Evolutionary conservation across 2,888 invertebrate genomes (phyloP).

Genomic region (Eupithecia subfuscata): DNA sequence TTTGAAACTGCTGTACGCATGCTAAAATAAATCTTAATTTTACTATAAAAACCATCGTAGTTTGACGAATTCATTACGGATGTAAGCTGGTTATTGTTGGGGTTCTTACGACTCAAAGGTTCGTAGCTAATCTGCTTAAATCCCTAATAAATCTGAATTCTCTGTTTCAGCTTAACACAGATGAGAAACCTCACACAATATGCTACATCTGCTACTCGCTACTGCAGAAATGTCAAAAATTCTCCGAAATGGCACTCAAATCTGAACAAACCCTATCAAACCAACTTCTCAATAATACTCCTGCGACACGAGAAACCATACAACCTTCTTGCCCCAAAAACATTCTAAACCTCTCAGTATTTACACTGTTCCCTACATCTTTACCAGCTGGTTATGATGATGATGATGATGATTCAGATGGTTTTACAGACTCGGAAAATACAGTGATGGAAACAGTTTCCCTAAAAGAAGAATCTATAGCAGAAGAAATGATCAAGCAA

Average conservation of each 20-base stretch:
- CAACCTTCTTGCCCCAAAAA: neutral
- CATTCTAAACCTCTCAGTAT: neutral
- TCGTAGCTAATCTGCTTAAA: no score
- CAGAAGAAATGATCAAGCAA: constrained; percentile 4
- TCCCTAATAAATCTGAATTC: neutral
- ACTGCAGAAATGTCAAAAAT: constrained; percentile 3
- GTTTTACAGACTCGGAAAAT: neutral
- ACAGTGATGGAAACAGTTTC: neutral
- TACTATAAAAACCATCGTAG: no score
- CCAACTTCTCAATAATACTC: neutral
- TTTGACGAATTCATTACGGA: no score
- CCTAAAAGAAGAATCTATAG: constrained; percentile 6
- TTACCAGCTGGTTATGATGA: neutral
- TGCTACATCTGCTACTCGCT: constrained; percentile 1
- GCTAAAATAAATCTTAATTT: no score
- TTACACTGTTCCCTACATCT: constrained; percentile 1
- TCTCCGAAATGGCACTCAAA: neutral
- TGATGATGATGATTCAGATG: neutral
- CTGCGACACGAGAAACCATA: neutral
- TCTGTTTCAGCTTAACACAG: constrained; percentile 1
- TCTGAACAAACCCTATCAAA: neutral
- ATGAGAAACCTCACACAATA: neutral
- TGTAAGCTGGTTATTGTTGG: no score
- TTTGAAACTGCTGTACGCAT: no score
- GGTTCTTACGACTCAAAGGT: no score